These are phyloP conservation scores for Synanthedon myopaeformis DNA, from an alignment of 2,888 invertebrate species.

Conservation along the genomic window DNA sequence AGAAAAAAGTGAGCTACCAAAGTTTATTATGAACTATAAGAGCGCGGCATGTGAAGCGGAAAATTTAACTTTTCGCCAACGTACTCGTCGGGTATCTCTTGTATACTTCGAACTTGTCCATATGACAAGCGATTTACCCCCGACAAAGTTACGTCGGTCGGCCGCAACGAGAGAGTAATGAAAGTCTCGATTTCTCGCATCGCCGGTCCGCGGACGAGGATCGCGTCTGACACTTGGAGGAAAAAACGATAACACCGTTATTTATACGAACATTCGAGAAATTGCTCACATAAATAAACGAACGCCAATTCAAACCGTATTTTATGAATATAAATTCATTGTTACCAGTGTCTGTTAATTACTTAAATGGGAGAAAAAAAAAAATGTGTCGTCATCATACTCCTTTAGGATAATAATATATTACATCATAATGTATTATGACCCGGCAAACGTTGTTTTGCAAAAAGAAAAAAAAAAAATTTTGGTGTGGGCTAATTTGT, in stretches of 20 bases:
- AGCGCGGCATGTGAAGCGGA: slow-evolving; percentile 9
- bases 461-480: too few relatives aligned
- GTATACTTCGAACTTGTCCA: slow-evolving; percentile 1
- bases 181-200: slow-evolving; percentile 7
- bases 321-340: too few relatives aligned
- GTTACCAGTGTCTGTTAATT: too few relatives aligned
- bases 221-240: slow-evolving; percentile 4
- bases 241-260: slow-evolving; percentile 6
- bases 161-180: slow-evolving; percentile 2
- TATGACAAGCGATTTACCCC: slow-evolving; percentile 3
- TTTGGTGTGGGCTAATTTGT: too few relatives aligned
- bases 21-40: slow-evolving; percentile 3
- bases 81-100: slow-evolving; percentile 1
- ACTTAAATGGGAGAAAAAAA: too few relatives aligned
- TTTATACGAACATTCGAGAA: slow-evolving; percentile 3
- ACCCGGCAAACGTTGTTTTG: too few relatives aligned
- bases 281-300: slow-evolving; percentile 2
- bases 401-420: too few relatives aligned
- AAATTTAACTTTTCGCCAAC: slow-evolving; percentile 11
- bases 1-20: background rate
- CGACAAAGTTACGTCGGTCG: slow-evolving; percentile 1
- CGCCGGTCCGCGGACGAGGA: slow-evolving; percentile 5
- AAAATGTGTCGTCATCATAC: too few relatives aligned
- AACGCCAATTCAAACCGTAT: background rate
- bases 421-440: too few relatives aligned